Conservation (phyloP, 1,140 invertebrate species). For the Tetranychus urticae region DNA sequence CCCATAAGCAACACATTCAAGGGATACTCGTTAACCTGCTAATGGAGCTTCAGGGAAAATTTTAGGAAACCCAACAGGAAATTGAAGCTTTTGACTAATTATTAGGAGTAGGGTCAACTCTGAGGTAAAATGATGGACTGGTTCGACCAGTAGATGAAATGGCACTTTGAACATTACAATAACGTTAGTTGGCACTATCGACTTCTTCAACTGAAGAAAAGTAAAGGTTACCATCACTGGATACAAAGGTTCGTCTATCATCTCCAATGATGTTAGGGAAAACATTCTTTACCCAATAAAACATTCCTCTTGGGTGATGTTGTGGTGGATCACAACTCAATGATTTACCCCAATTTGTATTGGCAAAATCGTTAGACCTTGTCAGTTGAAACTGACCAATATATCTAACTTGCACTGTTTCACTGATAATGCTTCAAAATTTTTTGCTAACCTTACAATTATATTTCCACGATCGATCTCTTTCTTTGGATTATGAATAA, state of each 20-base stretch:
- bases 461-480: slow-evolving; percentile 50
- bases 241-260: slow-evolving; percentile 73
- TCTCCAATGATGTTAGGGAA: slow-evolving; percentile 77
- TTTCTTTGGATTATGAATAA: slow-evolving; percentile 59
- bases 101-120: slow-evolving; percentile 55
- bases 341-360: slow-evolving; percentile 78
- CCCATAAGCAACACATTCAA: slow-evolving; percentile 88
- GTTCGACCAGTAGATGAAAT: slow-evolving; percentile 61
- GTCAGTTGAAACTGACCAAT: slow-evolving; percentile 75
- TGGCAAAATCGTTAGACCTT: slow-evolving; percentile 49
- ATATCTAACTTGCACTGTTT: slow-evolving; percentile 57
- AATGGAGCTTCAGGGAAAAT: slow-evolving; percentile 69
- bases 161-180: slow-evolving; percentile 65
- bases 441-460: slow-evolving; percentile 71
- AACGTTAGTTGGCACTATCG: slow-evolving; percentile 71
- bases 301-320: slow-evolving; percentile 45
- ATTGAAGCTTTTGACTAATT: slow-evolving; percentile 70
- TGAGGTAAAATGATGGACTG: slow-evolving; percentile 52
- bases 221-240: slow-evolving; percentile 72
- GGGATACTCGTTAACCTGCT: slow-evolving; percentile 58
- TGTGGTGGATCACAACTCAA: slow-evolving; percentile 78
- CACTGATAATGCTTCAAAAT: slow-evolving; percentile 65
- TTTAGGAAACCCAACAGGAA: slow-evolving; percentile 83
- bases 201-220: slow-evolving; percentile 77
- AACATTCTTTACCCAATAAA: slow-evolving; percentile 63